Percentiles rank a stretch among this genome's conserved stretches.
Evolutionary conservation across 1,140 invertebrate genomes (phyloP).

Genomic region (Venustaconcha ellipsiformis): DNA sequence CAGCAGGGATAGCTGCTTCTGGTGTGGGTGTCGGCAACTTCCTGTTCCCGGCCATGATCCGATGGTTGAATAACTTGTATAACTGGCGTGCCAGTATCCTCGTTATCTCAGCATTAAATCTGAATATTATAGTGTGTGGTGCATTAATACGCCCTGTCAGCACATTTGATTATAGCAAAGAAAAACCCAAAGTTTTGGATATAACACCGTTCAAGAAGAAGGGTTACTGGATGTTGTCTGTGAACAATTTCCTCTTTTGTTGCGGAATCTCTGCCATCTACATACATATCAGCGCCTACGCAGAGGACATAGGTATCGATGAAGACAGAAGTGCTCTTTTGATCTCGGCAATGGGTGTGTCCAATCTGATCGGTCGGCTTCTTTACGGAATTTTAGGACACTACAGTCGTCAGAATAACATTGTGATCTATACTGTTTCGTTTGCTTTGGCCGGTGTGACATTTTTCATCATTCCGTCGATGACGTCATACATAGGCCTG

Average conservation of each 20-base stretch:
- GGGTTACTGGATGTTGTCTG: constrained; percentile 29
- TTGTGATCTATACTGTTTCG: constrained; percentile 32
- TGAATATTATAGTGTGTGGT: constrained; percentile 40
- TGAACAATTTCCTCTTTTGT: constrained; percentile 38
- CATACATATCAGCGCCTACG: constrained; percentile 35
- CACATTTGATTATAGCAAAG: constrained; percentile 9
- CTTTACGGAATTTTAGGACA: constrained; percentile 25
- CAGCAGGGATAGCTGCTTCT: constrained; percentile 89
- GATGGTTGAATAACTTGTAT: constrained; percentile 73
- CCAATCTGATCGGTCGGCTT: constrained; percentile 51
- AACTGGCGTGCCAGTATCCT: constrained; percentile 80
- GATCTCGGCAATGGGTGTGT: constrained; percentile 84
- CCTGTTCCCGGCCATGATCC: constrained; percentile 76
- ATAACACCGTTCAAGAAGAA: constrained; percentile 35
- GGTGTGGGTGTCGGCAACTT: constrained; percentile 91
- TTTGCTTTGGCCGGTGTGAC: constrained; percentile 30
- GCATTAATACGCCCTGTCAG: constrained; percentile 32
- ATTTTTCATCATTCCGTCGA: constrained; percentile 21
- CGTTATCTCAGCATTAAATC: constrained; percentile 30
- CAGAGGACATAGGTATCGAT: constrained; percentile 20
- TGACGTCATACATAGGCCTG: constrained; percentile 21
- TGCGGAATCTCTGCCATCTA: constrained; percentile 46
- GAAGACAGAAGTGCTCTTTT: constrained; percentile 76
- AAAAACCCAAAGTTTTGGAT: constrained; percentile 29
- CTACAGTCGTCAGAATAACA: constrained; percentile 21